Conservation (phyloP, 2,113 vertebrate genomes). For the Rhegmatorhina hoffmannsi region DNA sequence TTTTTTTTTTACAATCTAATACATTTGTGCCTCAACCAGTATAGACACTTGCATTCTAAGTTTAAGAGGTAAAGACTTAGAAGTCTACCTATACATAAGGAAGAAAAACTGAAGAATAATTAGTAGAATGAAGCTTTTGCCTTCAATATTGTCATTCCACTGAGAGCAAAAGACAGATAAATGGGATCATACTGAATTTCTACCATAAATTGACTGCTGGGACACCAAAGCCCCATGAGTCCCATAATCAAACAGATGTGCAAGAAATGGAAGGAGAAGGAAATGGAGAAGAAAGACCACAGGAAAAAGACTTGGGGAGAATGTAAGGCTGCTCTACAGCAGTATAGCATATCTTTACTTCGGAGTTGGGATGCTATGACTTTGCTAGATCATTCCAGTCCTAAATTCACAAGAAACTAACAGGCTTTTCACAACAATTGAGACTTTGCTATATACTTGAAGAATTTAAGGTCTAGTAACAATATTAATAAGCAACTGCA, state of each 20-base stretch:
- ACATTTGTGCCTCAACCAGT: neutral
- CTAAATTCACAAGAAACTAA: neutral
- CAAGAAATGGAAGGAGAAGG: neutral
- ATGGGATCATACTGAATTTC: neutral
- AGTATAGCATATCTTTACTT: accelerated
- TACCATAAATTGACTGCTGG: neutral
- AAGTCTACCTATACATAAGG: neutral
- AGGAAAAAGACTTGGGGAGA: neutral
- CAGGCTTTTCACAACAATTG: neutral
- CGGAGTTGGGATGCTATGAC: neutral
- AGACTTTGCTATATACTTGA: neutral
- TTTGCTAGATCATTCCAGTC: neutral
- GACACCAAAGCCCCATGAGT: neutral
- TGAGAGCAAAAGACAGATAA: neutral
- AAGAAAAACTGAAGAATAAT: neutral
- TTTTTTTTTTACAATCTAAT: neutral
- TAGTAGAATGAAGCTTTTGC: neutral
- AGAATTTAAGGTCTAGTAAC: neutral
- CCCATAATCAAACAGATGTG: neutral
- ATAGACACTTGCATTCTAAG: neutral
- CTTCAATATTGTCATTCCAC: neutral
- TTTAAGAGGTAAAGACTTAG: neutral
- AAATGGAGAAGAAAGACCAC: neutral
- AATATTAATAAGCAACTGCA: neutral
- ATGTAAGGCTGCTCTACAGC: neutral